Conservation (phyloP, 2,888 invertebrate genomes). For the Eremobia ochroleuca region DNA sequence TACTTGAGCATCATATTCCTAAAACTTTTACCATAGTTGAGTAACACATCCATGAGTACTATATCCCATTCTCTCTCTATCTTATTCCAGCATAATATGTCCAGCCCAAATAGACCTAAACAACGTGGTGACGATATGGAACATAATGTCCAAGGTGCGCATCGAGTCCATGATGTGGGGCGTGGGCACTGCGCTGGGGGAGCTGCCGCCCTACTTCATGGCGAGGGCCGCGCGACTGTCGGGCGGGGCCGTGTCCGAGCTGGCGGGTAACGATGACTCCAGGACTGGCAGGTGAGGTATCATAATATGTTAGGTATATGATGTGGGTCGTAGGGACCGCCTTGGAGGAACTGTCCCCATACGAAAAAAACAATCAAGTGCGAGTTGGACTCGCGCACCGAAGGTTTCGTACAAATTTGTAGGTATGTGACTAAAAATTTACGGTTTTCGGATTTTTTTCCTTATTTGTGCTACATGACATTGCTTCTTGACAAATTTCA, state of each 20-base stretch:
- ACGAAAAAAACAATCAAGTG: no score
- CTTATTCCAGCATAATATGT: conserved; percentile 95
- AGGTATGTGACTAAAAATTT: no score
- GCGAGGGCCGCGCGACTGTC: conserved; percentile 97
- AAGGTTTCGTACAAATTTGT: no score
- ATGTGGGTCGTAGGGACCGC: not conserved
- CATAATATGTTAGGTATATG: not conserved
- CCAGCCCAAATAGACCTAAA: conserved; percentile 93
- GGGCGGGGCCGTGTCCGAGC: conserved; percentile 81
- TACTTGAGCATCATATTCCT: not conserved
- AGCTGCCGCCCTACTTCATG: conserved; percentile 99
- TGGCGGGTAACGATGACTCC: conserved; percentile 78
- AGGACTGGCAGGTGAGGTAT: conserved; percentile 76
- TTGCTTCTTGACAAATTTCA: no score
- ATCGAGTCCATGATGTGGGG: conserved; percentile 99
- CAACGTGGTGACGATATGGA: conserved; percentile 95
- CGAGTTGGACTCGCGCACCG: no score
- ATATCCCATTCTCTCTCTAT: not conserved
- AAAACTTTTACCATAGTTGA: not conserved
- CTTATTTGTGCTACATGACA: no score
- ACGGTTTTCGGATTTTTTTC: no score
- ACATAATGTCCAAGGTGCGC: conserved; percentile 98
- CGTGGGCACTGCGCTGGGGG: conserved; percentile 99
- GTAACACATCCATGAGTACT: no score
- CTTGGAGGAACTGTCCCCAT: no score